These are phyloP conservation scores for Platypus cylindrus DNA, from an alignment of 2,888 invertebrate species.

Conservation along the genomic window DNA sequence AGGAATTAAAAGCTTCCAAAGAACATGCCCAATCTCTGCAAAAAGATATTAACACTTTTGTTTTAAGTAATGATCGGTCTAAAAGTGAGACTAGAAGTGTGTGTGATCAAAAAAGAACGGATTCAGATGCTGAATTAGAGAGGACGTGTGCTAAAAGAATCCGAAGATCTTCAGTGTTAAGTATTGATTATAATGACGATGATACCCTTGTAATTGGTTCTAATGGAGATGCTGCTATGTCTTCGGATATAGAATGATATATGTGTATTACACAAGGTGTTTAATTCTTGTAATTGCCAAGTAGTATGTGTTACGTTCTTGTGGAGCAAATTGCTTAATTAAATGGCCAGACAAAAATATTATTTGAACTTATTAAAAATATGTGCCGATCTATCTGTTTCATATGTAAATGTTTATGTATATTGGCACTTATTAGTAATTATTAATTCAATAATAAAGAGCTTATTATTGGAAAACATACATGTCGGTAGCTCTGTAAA, in stretches of 20 bases:
- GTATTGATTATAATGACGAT: conserved; percentile 62
- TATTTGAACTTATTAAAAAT: too few species aligned
- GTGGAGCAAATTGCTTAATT: too few species aligned
- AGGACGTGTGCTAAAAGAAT: conserved; percentile 50
- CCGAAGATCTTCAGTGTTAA: conserved; percentile 56
- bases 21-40: conserved; percentile 47
- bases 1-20: conserved; percentile 76
- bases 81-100: conserved; percentile 25
- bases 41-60: conserved; percentile 39
- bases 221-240: conserved; percentile 50
- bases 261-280: too few species aligned
- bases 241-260: conserved; percentile 18
- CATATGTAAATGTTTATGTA: too few species aligned
- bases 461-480: too few species aligned
- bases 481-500: too few species aligned
- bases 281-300: too few species aligned
- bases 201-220: conserved; percentile 57
- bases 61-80: conserved; percentile 20
- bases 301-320: too few species aligned
- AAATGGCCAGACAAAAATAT: too few species aligned
- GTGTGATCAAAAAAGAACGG: conserved; percentile 35
- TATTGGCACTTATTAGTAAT: too few species aligned
- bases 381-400: too few species aligned
- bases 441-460: too few species aligned
- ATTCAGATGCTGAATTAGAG: conserved; percentile 37